Evolutionary conservation across 2,888 invertebrate species (phyloP).

Genomic region (Leptarthrus brevirostris): DNA sequence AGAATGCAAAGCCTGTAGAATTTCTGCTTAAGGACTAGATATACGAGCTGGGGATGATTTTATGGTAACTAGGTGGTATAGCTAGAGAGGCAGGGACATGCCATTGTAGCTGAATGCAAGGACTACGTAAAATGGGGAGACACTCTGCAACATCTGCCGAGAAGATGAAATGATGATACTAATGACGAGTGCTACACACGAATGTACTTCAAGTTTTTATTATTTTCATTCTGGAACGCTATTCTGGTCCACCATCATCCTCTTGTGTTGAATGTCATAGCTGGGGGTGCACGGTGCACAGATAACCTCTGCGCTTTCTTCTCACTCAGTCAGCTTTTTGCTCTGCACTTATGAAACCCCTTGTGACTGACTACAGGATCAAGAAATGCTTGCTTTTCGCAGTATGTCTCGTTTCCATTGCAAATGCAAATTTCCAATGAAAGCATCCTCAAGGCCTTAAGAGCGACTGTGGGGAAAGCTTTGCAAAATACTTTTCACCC

Average conservation of each 20-base stretch:
- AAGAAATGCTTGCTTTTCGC: slow-evolving; percentile 32
- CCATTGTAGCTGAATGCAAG: slow-evolving; percentile 14
- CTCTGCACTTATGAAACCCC: slow-evolving; percentile 31
- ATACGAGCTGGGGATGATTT: not conserved
- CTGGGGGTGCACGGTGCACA: not conserved
- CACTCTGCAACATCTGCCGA: slow-evolving; percentile 22
- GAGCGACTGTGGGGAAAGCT: slow-evolving; percentile 30
- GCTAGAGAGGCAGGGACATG: slow-evolving; percentile 30
- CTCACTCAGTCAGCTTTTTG: slow-evolving; percentile 45
- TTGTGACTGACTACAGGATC: slow-evolving; percentile 21
- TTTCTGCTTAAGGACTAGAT: slow-evolving; percentile 30
- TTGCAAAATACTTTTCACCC: slow-evolving; percentile 47
- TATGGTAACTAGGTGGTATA: not conserved
- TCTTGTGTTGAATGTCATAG: slow-evolving; percentile 3
- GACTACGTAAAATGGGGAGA: not conserved
- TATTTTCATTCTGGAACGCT: slow-evolving; percentile 19
- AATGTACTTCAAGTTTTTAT: slow-evolving; percentile 45
- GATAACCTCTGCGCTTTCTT: slow-evolving; percentile 42
- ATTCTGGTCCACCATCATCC: slow-evolving; percentile 31
- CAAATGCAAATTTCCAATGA: slow-evolving; percentile 43
- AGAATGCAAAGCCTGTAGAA: slow-evolving; percentile 27
- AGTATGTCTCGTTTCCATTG: slow-evolving; percentile 20
- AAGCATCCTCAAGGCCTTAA: slow-evolving; percentile 22
- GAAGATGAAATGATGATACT: slow-evolving; percentile 38
- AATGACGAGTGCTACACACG: slow-evolving; percentile 44